Percentiles rank a stretch among this genome's conserved stretches.
Evolutionary conservation across 1,140 invertebrate species (phyloP).

Genomic region (Copidosoma floridanum): DNA sequence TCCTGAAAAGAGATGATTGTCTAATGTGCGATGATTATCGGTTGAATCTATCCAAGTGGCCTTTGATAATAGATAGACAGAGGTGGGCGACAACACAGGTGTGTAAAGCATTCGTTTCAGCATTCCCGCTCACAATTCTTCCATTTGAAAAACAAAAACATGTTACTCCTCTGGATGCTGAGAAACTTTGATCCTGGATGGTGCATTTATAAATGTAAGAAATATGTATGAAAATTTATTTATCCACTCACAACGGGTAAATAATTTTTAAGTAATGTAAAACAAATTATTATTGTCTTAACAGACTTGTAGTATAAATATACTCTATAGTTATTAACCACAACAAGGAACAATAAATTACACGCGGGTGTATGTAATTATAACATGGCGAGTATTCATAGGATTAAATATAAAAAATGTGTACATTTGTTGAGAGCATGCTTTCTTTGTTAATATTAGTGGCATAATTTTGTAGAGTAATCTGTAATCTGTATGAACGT

Average conservation of each 20-base stretch:
- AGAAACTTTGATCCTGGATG: no score
- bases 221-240: no score
- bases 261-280: conserved; percentile 10
- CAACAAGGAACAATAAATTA: no score
- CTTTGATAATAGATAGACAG: no score
- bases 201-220: no score
- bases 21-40: conserved; percentile 9
- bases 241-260: not conserved
- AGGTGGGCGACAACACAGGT: no score
- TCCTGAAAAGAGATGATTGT: conserved; percentile 1
- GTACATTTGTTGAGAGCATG: conserved; percentile 6
- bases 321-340: no score
- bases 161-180: conserved; percentile 9
- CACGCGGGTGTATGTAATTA: no score
- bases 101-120: not conserved
- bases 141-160: not conserved
- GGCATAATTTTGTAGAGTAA: conserved; percentile 19
- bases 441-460: conserved; percentile 9
- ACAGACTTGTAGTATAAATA: no score
- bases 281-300: not conserved
- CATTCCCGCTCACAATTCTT: conserved; percentile 1
- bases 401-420: no score
- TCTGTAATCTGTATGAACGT: no score
- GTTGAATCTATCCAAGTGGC: conserved; percentile 24
- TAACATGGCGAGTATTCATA: no score